Evolutionary conservation across 2,888 invertebrate genomes (phyloP).

Genomic region (Neoaliturus tenellus): DNA sequence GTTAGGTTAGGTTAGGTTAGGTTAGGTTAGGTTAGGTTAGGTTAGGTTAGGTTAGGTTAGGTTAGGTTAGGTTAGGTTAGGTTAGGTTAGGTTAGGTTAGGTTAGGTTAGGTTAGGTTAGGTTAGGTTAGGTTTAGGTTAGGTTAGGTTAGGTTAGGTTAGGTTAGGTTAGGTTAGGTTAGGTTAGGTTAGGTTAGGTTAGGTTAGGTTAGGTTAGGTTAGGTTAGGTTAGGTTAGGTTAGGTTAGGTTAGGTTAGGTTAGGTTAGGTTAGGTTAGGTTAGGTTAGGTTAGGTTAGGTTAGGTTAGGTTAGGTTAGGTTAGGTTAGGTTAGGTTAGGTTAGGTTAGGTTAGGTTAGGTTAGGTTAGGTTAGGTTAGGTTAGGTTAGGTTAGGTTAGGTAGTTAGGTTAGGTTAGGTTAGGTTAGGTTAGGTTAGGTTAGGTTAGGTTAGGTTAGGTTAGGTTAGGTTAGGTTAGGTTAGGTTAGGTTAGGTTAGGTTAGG

Average conservation of each 20-base stretch:
- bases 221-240: conserved; percentile 60
- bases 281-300: conserved; percentile 57
- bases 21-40: conserved; percentile 60
- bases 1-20: conserved; percentile 60
- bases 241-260: conserved; percentile 58
- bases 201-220: conserved; percentile 60
- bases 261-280: conserved; percentile 55
- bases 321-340: conserved; percentile 59
- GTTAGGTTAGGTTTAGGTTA: conserved; percentile 25
- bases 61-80: conserved; percentile 53
- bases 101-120: conserved; percentile 37
- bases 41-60: conserved; percentile 58
- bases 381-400: conserved; percentile 58
- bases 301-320: conserved; percentile 10
- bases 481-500: not conserved
- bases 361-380: conserved; percentile 59
- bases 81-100: conserved; percentile 56
- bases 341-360: conserved; percentile 60
- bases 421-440: conserved; percentile 37
- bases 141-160: not conserved
- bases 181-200: conserved; percentile 60
- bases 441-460: conserved; percentile 46
- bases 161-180: conserved; percentile 45
- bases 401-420: too few species aligned
- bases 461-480: conserved; percentile 14